phyloP scores from a whole-genome alignment of 2,888 invertebrate species.

The Ichneumoninae sp. region DNA sequence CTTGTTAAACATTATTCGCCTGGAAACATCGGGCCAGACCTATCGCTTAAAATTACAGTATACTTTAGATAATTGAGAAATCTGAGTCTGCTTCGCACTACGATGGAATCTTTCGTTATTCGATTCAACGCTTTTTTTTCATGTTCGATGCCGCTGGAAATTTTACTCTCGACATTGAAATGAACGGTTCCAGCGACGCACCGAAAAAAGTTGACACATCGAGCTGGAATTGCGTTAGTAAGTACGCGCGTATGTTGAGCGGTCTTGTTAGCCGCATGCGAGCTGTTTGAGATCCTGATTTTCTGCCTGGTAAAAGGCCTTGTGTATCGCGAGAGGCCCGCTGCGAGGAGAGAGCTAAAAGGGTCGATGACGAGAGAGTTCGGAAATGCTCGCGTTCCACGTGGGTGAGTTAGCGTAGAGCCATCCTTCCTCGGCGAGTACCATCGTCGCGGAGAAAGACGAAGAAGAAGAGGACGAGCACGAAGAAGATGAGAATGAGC shows the following conservation, averaged over 20 bases:
- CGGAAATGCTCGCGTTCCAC: slow-evolving; percentile 81
- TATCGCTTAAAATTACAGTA: neutral
- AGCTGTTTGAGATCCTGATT: slow-evolving; percentile 31
- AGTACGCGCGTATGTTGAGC: slow-evolving; percentile 14
- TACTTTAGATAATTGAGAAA: neutral
- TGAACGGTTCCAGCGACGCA: neutral
- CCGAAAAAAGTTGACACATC: neutral
- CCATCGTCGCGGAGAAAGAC: slow-evolving; percentile 58
- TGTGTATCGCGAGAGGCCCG: slow-evolving; percentile 36
- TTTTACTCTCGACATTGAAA: neutral
- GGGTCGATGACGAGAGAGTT: slow-evolving; percentile 83
- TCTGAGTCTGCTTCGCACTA: too few relatives aligned
- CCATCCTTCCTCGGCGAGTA: slow-evolving; percentile 73
- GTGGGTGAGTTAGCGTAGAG: slow-evolving; percentile 79
- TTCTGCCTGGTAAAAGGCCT: slow-evolving; percentile 48
- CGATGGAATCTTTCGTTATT: too few relatives aligned
- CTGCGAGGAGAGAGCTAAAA: slow-evolving; percentile 77
- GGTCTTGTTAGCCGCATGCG: slow-evolving; percentile 51
- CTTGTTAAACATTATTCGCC: slow-evolving; percentile 56
- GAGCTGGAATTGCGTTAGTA: neutral
- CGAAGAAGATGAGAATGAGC: slow-evolving; percentile 48
- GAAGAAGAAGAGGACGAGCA: slow-evolving; percentile 34
- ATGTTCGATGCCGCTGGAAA: too few relatives aligned
- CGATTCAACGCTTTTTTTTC: too few relatives aligned
- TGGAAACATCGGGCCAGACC: slow-evolving; percentile 5